Evolutionary conservation across 2,888 invertebrate genomes (phyloP).

Genomic region (Eulithis prunata): DNA sequence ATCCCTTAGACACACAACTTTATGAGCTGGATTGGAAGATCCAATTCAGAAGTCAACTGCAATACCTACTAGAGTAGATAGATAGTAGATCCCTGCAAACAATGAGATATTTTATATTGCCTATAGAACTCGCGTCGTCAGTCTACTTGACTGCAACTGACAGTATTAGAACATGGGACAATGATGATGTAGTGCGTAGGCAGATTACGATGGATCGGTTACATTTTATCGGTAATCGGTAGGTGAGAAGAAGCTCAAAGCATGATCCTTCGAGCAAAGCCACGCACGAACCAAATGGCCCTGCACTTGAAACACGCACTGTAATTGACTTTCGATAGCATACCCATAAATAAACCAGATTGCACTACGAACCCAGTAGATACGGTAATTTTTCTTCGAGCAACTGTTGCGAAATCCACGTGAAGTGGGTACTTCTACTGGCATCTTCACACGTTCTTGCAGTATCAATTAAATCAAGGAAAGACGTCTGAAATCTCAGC

Average conservation of each 20-base stretch:
- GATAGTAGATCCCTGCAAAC: no score
- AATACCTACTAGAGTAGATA: no score
- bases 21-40: no score
- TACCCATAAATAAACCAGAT: slow-evolving; percentile 47
- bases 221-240: slow-evolving; percentile 28
- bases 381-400: slow-evolving; percentile 9
- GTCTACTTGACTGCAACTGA: no score
- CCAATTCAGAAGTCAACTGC: no score
- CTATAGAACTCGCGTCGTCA: no score
- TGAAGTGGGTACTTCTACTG: no score
- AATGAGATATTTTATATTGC: no score
- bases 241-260: slow-evolving; percentile 38
- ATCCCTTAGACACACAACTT: no score
- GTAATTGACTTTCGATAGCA: slow-evolving; percentile 56
- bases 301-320: slow-evolving; percentile 48
- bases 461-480: not conserved
- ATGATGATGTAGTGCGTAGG: not conserved
- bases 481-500: not conserved
- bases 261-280: slow-evolving; percentile 25
- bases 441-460: no score
- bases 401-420: not conserved
- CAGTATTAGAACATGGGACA: not conserved
- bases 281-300: slow-evolving; percentile 56
- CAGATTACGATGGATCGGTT: slow-evolving; percentile 12
- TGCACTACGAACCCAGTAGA: slow-evolving; percentile 24